Percentiles rank a stretch among this genome's conserved stretches.
Conservation (phyloP, 2,797 vertebrate genomes). For the Pseudochirops cupreus region DNA sequence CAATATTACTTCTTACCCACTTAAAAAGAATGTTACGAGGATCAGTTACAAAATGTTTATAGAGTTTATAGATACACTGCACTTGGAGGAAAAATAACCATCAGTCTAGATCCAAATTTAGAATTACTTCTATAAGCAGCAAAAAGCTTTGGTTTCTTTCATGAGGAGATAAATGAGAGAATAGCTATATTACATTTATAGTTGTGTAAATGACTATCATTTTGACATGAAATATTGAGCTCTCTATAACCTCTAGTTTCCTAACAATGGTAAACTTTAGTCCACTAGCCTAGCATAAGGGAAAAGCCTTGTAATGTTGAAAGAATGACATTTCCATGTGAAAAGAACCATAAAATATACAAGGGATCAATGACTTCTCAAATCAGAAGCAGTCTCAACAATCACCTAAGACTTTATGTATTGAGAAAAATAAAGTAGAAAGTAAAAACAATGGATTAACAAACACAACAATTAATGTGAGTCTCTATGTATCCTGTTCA, state of each 20-base stretch:
- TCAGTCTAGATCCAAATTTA: background rate
- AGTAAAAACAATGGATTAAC: background rate
- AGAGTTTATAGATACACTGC: background rate
- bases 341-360: background rate
- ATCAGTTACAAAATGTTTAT: background rate
- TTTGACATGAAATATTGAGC: background rate
- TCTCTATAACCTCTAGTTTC: background rate
- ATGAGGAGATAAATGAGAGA: background rate
- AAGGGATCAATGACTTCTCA: background rate
- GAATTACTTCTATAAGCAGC: background rate
- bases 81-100: background rate
- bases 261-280: background rate
- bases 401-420: background rate
- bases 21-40: background rate
- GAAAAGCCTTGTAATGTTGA: background rate
- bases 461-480: constrained; percentile 1
- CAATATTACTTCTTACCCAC: background rate
- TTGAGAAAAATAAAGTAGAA: background rate
- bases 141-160: background rate
- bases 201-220: background rate
- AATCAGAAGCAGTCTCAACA: background rate
- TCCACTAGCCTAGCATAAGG: background rate
- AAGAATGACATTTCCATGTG: background rate
- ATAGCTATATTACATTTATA: background rate
- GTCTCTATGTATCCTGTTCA: background rate